Evolutionary conservation across 2,888 invertebrate genomes (phyloP), one percentile per base, ranked within the genome.

Genomic region (Phragmatobia fuliginosa): DNA sequence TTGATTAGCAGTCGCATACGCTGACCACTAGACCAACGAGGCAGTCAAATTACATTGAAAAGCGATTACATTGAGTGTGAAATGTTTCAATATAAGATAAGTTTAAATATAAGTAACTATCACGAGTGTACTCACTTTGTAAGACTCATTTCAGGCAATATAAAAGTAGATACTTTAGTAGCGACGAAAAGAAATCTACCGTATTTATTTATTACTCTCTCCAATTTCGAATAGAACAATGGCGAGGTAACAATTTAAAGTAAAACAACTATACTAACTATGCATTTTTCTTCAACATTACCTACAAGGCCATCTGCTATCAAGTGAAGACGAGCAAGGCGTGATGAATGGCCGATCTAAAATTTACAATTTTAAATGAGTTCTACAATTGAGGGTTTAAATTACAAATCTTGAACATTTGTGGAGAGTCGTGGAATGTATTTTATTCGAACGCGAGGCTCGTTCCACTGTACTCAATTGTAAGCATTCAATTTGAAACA

Each of bases 361-460:
- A 81, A 84, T 85, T 91, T 91, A 88, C 79, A 91, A 91, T 92
- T 92, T 90, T 81, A 91, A 90, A 91, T 88, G 84, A 85, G 85
- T 81, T 79, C 80, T 81, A 84, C 88, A 85, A 89, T 90, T 88
- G 87, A 74, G 79, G 81, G 86, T 88, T 90, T 90, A 88, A 90
- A 90, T 89, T 87, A 91, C 89, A 88, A 87, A 89, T 87, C 77
- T 78, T 78, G 74, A 75, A 76, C 72, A 78, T 77, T 79, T 74
- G 83, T 73, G 78, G 79, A 83, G 85, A 86, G 80, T 88, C 87
- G 88, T 88, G 89, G 86, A 87, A 89, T 91, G 78, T 80, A 88
- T 90, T 88, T 87, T 81, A 79, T 70, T 67, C 62, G n/a, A 32
- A 66, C 63, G 58, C 38, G 70, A 62, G 60, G 62, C 72, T 80